Percentiles rank a stretch among this genome's conserved stretches.
Conservation (phyloP, 2,113 vertebrate species). For the Dendropsophus ebraccatus region DNA sequence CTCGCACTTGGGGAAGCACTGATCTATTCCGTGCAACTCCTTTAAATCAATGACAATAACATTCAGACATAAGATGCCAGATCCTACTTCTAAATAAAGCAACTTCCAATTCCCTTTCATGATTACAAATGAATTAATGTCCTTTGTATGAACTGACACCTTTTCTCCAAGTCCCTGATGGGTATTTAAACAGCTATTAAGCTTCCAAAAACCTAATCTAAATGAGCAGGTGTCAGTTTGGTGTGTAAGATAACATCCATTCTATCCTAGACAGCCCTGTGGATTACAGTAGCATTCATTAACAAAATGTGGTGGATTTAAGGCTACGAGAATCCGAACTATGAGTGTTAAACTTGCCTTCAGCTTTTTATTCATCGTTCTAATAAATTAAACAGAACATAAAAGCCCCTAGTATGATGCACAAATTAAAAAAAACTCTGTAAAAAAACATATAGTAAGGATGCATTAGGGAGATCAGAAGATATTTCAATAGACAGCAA, state of each 20-base stretch:
- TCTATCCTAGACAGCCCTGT: slow-evolving; percentile 23
- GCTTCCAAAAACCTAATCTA: slow-evolving; percentile 49
- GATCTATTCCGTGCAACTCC: neutral
- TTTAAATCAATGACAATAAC: neutral
- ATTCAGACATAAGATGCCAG: neutral
- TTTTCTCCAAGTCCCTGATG: slow-evolving; percentile 32
- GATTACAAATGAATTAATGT: slow-evolving; percentile 30
- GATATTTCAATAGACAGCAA: neutral
- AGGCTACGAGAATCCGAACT: slow-evolving; percentile 22
- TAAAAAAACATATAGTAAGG: neutral
- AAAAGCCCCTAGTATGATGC: neutral
- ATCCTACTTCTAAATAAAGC: neutral
- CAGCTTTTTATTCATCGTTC: slow-evolving; percentile 45
- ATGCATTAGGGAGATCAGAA: neutral
- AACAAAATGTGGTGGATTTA: slow-evolving; percentile 38
- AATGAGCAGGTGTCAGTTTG: slow-evolving; percentile 58
- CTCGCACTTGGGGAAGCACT: neutral
- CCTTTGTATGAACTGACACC: slow-evolving; percentile 55
- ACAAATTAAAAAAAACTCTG: neutral
- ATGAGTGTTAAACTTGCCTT: slow-evolving; percentile 37
- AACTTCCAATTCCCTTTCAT: neutral
- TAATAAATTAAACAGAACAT: slow-evolving; percentile 47
- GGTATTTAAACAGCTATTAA: slow-evolving; percentile 38
- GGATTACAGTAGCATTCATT: slow-evolving; percentile 47
- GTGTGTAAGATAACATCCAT: slow-evolving; percentile 20